Conservation (phyloP, 2,888 invertebrate species). For the Corbicula japonica region DNA sequence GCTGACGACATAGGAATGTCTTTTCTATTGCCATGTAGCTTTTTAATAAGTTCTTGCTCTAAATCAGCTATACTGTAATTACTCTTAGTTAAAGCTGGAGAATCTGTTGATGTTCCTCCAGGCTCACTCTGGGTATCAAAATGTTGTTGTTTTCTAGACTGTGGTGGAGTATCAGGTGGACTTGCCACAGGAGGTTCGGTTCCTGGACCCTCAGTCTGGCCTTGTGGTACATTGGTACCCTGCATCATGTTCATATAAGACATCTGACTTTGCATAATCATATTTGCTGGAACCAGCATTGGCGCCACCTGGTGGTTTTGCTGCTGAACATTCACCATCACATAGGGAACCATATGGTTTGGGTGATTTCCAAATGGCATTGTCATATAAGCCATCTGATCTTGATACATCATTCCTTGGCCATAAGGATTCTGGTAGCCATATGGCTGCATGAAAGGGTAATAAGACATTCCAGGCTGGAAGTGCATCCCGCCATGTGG, state of each 20-base stretch:
- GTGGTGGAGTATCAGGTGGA: slow-evolving; percentile 79
- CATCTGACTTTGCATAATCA: slow-evolving; percentile 52
- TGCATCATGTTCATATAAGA: slow-evolving; percentile 23
- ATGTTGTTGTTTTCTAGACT: slow-evolving; percentile 65
- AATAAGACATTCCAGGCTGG: slow-evolving; percentile 45
- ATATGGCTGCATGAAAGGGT: slow-evolving; percentile 59
- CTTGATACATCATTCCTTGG: slow-evolving; percentile 67
- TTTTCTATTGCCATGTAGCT: slow-evolving; percentile 76
- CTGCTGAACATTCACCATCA: slow-evolving; percentile 65
- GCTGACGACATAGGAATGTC: slow-evolving; percentile 56
- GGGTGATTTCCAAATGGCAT: slow-evolving; percentile 22
- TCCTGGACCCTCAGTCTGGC: slow-evolving; percentile 38
- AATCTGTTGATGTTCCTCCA: slow-evolving; percentile 57
- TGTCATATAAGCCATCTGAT: slow-evolving; percentile 21
- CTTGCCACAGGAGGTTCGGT: slow-evolving; percentile 20
- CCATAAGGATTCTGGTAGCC: slow-evolving; percentile 61
- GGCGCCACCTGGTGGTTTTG: slow-evolving; percentile 59
- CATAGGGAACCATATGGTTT: slow-evolving; percentile 57
- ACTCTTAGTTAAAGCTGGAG: slow-evolving; percentile 63
- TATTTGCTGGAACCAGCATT: slow-evolving; percentile 63
- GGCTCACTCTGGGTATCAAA: slow-evolving; percentile 63
- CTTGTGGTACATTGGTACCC: slow-evolving; percentile 39
- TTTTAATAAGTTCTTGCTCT: slow-evolving; percentile 84
- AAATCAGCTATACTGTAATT: slow-evolving; percentile 75
- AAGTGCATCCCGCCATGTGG: slow-evolving; percentile 12